phyloP scores from a whole-genome alignment of 2,113 vertebrate genomes.

The Poeciliopsis retropinna region DNA sequence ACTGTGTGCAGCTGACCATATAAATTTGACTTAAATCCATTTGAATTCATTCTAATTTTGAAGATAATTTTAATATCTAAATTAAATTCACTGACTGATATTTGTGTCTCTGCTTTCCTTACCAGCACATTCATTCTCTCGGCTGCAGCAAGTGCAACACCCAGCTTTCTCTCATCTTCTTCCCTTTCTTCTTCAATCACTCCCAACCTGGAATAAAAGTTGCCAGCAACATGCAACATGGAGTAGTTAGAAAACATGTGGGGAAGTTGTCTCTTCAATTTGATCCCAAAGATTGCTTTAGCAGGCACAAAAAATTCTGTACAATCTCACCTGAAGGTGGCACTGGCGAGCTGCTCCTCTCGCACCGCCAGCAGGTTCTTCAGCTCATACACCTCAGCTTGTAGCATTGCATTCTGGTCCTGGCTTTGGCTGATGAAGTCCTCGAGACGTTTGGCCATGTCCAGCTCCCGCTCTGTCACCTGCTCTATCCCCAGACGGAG shows the following conservation, averaged over 20 bases:
- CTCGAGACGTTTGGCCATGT: conserved; percentile 83
- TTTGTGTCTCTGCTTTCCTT: conserved; percentile 26
- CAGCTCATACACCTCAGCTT: conserved; percentile 78
- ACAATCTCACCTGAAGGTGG: conserved; percentile 78
- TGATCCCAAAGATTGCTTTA: background rate
- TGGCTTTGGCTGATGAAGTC: conserved; percentile 81
- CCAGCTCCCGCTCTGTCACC: conserved; percentile 81
- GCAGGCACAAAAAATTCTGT: background rate
- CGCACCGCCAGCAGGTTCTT: conserved; percentile 70
- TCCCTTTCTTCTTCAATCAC: conserved; percentile 83
- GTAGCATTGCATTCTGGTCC: conserved; percentile 78
- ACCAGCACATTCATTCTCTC: conserved; percentile 82
- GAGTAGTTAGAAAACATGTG: too few species aligned
- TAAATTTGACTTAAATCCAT: background rate
- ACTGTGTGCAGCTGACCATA: background rate
- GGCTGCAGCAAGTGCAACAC: conserved; percentile 73
- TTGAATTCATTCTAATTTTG: background rate
- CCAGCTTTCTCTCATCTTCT: conserved; percentile 83
- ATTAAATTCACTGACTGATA: background rate
- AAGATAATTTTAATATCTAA: background rate
- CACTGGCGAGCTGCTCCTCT: conserved; percentile 80
- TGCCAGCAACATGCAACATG: background rate
- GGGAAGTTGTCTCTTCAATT: too few species aligned
- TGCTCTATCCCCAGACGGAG: conserved; percentile 78
- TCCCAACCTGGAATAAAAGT: conserved; percentile 73